Conservation (phyloP, 2,888 invertebrate genomes). For the Caenorhabditis becei region DNA sequence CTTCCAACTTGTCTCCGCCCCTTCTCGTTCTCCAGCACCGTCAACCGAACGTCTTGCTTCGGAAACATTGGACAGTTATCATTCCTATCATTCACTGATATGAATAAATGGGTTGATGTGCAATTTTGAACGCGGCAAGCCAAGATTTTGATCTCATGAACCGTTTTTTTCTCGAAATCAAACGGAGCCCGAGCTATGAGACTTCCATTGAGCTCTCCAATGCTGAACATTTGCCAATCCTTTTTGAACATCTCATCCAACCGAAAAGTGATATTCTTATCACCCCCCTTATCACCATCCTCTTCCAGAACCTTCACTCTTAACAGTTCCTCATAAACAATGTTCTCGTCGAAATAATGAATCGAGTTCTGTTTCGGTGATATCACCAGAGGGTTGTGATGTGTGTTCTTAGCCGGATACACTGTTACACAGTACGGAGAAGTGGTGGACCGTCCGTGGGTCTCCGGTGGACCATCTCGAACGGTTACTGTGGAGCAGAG, state of each 20-base stretch:
- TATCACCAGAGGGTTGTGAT: conserved; percentile 66
- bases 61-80: conserved; percentile 76
- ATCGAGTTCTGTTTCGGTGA: conserved; percentile 70
- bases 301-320: conserved; percentile 65
- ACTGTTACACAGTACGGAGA: conserved; percentile 67
- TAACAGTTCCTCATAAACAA: conserved; percentile 66
- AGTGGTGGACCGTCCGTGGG: neutral
- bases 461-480: neutral
- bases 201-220: conserved; percentile 55
- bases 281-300: conserved; percentile 29
- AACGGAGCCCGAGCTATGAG: conserved; percentile 62
- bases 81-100: conserved; percentile 73
- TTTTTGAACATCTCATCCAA: conserved; percentile 69
- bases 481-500: conserved; percentile 50
- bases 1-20: conserved; percentile 63
- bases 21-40: conserved; percentile 67
- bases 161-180: conserved; percentile 74
- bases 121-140: conserved; percentile 65
- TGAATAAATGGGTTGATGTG: conserved; percentile 66
- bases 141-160: conserved; percentile 68
- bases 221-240: conserved; percentile 65
- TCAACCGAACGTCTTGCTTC: conserved; percentile 63
- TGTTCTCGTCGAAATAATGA: conserved; percentile 71
- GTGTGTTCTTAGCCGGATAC: conserved; percentile 66
- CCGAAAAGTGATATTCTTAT: conserved; percentile 50